Evolutionary conservation across 1,140 invertebrate genomes (phyloP).

Genomic region (Andrena cerasifolii): DNA sequence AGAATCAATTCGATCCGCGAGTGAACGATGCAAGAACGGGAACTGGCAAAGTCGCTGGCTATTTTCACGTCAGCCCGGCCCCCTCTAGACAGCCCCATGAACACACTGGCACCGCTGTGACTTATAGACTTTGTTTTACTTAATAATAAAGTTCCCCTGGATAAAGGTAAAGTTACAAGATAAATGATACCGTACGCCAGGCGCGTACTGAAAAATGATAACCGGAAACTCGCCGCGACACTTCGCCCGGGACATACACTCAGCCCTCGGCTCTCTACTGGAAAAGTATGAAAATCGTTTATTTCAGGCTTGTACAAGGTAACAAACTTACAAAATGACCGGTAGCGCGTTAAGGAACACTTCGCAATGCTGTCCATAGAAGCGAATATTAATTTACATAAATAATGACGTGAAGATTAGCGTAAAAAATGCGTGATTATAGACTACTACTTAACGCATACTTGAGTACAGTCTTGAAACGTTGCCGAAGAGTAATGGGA

Average conservation of each 20-base stretch:
- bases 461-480: conserved; percentile 3
- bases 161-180: conserved; percentile 52
- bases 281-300: conserved; percentile 65
- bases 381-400: not conserved
- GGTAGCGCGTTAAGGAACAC: not conserved
- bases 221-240: conserved; percentile 43
- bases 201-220: conserved; percentile 37
- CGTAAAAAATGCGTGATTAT: not conserved
- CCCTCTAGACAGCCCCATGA: not conserved
- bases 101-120: conserved; percentile 37
- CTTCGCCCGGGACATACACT: conserved; percentile 21
- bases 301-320: conserved; percentile 35
- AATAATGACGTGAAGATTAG: not conserved
- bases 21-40: conserved; percentile 38
- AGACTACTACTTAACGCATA: not conserved
- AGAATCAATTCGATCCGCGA: conserved; percentile 65
- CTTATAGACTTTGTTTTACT: conserved; percentile 68
- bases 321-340: conserved; percentile 24
- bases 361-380: not conserved
- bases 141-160: conserved; percentile 68
- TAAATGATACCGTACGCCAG: conserved; percentile 33
- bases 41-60: conserved; percentile 43
- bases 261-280: conserved; percentile 4
- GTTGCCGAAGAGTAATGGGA: not conserved
- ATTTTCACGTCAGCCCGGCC: conserved; percentile 22